A percentile compares a stretch with the other conserved stretches of the same genome.
Evolutionary conservation across 2,113 vertebrate genomes (phyloP).

Genomic region (Ceyx cyanopectus): DNA sequence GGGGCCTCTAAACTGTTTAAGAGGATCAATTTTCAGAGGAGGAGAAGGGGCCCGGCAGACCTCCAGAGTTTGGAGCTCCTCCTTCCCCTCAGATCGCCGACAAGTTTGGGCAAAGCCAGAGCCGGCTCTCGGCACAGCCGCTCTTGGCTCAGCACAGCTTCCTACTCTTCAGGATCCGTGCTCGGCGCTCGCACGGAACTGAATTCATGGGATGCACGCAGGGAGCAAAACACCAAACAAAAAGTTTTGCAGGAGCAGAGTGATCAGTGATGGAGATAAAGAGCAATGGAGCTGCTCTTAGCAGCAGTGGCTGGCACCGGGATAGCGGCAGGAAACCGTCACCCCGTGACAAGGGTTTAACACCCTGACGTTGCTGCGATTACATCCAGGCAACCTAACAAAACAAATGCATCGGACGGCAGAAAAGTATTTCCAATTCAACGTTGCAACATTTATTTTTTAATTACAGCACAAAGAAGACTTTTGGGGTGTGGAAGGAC

Average conservation of each 20-base stretch:
- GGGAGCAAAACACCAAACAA: background rate
- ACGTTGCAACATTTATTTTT: conserved; percentile 61
- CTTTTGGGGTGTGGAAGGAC: conserved; percentile 51
- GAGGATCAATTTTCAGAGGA: conserved; percentile 71
- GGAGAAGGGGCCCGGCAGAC: conserved; percentile 18
- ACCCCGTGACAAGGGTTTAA: conserved; percentile 13
- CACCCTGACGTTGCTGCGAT: conserved; percentile 15
- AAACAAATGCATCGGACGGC: conserved; percentile 45
- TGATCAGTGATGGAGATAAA: conserved; percentile 49
- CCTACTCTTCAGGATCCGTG: conserved; percentile 31
- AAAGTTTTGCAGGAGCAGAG: conserved; percentile 33
- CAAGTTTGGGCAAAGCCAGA: background rate
- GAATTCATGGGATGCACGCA: conserved; percentile 7
- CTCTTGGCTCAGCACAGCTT: background rate
- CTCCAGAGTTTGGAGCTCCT: background rate
- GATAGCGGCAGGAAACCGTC: background rate
- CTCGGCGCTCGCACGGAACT: background rate
- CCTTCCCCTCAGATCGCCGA: background rate
- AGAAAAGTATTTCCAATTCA: conserved; percentile 50
- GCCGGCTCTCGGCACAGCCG: background rate
- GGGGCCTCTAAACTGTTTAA: conserved; percentile 64
- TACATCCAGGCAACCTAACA: conserved; percentile 57
- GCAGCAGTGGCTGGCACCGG: background rate
- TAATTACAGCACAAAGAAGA: conserved; percentile 34
- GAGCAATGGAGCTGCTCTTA: conserved; percentile 12